Evolutionary conservation across 2,113 vertebrate genomes (phyloP).

Genomic region (Puma concolor): DNA sequence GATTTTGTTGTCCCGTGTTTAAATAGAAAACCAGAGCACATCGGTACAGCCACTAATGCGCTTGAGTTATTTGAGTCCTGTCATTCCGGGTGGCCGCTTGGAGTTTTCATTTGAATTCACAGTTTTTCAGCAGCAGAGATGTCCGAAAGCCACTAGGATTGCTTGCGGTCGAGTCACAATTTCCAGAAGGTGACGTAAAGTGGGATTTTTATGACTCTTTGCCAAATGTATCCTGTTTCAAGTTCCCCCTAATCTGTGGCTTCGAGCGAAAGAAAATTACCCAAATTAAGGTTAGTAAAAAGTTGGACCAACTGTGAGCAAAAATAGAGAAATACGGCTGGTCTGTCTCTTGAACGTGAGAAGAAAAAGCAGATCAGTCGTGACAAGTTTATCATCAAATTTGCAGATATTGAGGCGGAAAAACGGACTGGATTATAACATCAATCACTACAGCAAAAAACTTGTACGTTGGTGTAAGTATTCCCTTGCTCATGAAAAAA

Average conservation of each 20-base stretch:
- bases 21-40: background rate
- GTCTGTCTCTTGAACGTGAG: background rate
- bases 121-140: background rate
- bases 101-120: background rate
- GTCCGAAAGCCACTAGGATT: background rate
- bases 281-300: background rate
- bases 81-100: background rate
- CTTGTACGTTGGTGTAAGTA: accelerated
- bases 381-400: background rate
- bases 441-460: background rate
- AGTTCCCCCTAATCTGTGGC: background rate
- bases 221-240: background rate
- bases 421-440: background rate
- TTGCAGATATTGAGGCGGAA: background rate
- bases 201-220: background rate
- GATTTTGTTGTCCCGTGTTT: background rate
- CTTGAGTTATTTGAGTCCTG: too few relatives aligned
- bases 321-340: background rate
- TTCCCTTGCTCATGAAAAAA: background rate
- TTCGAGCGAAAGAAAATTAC: background rate
- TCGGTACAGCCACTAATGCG: accelerated
- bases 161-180: background rate
- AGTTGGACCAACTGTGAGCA: background rate
- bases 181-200: background rate
- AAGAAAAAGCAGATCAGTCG: background rate